Conservation (phyloP, 1,140 invertebrate genomes). For the Drosophila gunungcola region DNA sequence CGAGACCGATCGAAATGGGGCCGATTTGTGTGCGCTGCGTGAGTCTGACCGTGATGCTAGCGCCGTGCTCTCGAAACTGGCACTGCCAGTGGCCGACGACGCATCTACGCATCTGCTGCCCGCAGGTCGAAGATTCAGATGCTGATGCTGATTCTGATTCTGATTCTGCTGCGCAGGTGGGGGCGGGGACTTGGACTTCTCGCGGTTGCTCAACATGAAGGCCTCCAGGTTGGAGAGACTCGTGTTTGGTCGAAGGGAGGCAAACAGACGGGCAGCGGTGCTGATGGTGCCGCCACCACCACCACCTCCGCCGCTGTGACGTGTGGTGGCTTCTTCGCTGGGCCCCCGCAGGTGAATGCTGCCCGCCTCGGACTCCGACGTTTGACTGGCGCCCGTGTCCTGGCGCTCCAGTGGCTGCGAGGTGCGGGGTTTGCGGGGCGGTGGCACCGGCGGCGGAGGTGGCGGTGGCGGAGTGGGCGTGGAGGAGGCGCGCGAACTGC, state of each 20-base stretch:
- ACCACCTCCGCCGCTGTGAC: constrained; percentile 6
- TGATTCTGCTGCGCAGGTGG: constrained; percentile 48
- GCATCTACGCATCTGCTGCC: constrained; percentile 53
- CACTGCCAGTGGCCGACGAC: constrained; percentile 38
- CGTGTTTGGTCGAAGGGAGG: constrained; percentile 76
- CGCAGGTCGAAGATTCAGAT: constrained; percentile 58
- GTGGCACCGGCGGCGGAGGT: constrained; percentile 70
- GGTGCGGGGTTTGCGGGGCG: constrained; percentile 72
- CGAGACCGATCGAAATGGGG: constrained; percentile 91
- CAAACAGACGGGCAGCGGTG: constrained; percentile 57
- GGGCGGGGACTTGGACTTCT: constrained; percentile 82
- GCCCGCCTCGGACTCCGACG: constrained; percentile 35
- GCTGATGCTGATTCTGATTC: constrained; percentile 5
- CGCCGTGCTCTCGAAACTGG: constrained; percentile 67
- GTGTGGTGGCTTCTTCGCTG: constrained; percentile 30
- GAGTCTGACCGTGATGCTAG: constrained; percentile 85
- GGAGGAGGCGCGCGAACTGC: constrained; percentile 73
- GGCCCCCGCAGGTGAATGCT: constrained; percentile 18
- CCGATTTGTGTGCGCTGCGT: constrained; percentile 86
- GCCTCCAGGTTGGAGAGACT: constrained; percentile 84
- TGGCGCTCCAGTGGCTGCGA: constrained; percentile 46
- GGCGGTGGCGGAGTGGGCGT: constrained; percentile 84
- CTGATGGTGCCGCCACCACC: constrained; percentile 24
- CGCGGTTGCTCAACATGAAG: constrained; percentile 76
- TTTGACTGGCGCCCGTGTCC: constrained; percentile 57